A percentile compares a stretch with the other conserved stretches of the same genome.
These are phyloP conservation scores for Drosophila truncata DNA, from an alignment of 1,140 invertebrate species.

Conservation along the genomic window DNA sequence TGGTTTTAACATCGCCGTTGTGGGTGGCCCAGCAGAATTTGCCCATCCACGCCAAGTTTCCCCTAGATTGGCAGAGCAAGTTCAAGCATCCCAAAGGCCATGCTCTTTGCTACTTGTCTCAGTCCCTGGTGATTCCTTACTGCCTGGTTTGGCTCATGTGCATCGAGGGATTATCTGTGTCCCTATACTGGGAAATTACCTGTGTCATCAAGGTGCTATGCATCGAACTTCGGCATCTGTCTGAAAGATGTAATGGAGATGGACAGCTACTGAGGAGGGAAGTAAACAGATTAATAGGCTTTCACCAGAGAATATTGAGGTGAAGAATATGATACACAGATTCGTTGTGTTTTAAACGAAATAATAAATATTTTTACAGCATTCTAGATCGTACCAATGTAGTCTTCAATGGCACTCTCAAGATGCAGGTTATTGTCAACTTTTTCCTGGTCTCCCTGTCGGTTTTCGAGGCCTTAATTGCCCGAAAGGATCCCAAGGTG, in stretches of 20 bases:
- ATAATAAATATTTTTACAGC: constrained; percentile 5
- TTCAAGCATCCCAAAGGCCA: constrained; percentile 20
- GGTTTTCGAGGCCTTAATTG: constrained; percentile 36
- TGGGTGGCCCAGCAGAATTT: constrained; percentile 33
- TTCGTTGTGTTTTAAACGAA: too few relatives aligned
- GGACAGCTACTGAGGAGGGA: background rate
- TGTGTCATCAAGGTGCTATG: constrained; percentile 38
- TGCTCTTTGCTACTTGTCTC: constrained; percentile 14
- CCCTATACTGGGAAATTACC: constrained; percentile 35
- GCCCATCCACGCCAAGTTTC: constrained; percentile 41
- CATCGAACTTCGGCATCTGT: constrained; percentile 23
- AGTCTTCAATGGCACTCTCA: constrained; percentile 44
- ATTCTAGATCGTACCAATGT: constrained; percentile 35
- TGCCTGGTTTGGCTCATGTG: constrained; percentile 11
- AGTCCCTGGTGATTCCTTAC: constrained; percentile 1
- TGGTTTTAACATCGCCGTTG: constrained; percentile 6
- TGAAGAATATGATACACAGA: background rate
- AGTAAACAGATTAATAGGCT: background rate
- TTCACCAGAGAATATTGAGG: constrained; percentile 44
- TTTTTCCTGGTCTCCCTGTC: constrained; percentile 46
- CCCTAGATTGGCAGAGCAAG: constrained; percentile 27
- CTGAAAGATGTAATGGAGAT: background rate
- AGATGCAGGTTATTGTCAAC: constrained; percentile 37
- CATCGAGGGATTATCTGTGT: constrained; percentile 10
- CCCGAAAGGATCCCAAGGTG: constrained; percentile 38